phyloP scores from a whole-genome alignment of 2,113 vertebrate genomes.

The Epinephelus fuscoguttatus region DNA sequence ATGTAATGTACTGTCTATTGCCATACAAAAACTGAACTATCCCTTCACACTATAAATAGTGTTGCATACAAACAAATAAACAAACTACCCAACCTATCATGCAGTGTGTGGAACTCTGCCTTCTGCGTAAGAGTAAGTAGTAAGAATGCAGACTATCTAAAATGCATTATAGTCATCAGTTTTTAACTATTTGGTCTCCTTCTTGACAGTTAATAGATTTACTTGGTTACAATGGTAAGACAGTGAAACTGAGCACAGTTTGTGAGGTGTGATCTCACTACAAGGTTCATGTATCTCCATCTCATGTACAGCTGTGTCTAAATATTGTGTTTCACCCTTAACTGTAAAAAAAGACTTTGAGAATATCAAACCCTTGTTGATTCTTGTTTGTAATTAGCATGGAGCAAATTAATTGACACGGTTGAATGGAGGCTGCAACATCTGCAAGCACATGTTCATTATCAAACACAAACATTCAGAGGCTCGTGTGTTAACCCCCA shows the following conservation, averaged over 20 bases:
- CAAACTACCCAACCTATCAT: background rate
- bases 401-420: conserved; percentile 34
- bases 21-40: too few species aligned
- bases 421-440: background rate
- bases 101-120: background rate
- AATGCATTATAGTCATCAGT: background rate
- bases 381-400: conserved; percentile 32
- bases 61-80: conserved; percentile 2
- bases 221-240: background rate
- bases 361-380: conserved; percentile 18
- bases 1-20: too few species aligned
- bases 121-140: too few species aligned
- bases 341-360: background rate
- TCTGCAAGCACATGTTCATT: conserved; percentile 27
- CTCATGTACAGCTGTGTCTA: background rate
- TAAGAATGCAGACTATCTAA: background rate
- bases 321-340: background rate
- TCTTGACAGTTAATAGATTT: background rate
- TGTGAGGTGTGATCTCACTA: background rate
- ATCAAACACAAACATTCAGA: conserved; percentile 38
- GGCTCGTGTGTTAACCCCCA: conserved; percentile 1
- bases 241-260: too few species aligned
- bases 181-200: too few species aligned
- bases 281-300: background rate
- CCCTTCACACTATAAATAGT: background rate